Conservation (phyloP, 2,797 vertebrate species). For the Lacerta agilis region DNA sequence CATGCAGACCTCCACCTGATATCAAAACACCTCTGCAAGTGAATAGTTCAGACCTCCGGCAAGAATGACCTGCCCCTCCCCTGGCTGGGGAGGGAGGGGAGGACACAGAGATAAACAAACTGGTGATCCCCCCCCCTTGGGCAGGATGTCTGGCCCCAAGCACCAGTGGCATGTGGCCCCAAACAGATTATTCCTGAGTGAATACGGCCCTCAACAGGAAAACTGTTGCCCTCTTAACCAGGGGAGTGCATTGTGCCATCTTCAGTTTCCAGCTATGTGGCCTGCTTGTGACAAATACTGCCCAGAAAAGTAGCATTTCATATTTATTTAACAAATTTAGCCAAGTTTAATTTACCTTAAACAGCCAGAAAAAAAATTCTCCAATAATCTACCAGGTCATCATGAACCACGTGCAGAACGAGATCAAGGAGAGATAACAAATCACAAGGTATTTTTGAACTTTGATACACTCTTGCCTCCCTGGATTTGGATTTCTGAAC, state of each 20-base stretch:
- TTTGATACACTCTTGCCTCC: not conserved
- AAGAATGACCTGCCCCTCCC: too few species aligned
- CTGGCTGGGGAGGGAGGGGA: too few species aligned
- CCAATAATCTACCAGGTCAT: not conserved
- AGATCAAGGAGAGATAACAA: conserved; percentile 21
- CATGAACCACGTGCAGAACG: not conserved
- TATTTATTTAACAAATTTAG: conserved; percentile 16
- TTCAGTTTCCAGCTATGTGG: not conserved
- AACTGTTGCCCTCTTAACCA: not conserved
- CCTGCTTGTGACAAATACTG: not conserved
- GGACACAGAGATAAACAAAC: too few species aligned
- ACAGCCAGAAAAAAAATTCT: conserved; percentile 5
- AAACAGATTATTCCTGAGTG: not conserved
- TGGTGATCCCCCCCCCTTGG: too few species aligned
- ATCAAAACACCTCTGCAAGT: too few species aligned
- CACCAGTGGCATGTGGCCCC: too few species aligned
- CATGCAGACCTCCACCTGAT: too few species aligned
- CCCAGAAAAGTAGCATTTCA: conserved; percentile 3
- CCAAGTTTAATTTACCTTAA: conserved; percentile 19
- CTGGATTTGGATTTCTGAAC: not conserved
- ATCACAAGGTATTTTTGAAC: not conserved
- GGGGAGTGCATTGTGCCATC: not conserved
- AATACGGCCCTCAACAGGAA: not conserved
- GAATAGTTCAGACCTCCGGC: too few species aligned
- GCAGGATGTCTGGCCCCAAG: too few species aligned